Conservation (phyloP, 35 echinoderm and acorn worm species). For the Eucidaris tribuloides region DNA sequence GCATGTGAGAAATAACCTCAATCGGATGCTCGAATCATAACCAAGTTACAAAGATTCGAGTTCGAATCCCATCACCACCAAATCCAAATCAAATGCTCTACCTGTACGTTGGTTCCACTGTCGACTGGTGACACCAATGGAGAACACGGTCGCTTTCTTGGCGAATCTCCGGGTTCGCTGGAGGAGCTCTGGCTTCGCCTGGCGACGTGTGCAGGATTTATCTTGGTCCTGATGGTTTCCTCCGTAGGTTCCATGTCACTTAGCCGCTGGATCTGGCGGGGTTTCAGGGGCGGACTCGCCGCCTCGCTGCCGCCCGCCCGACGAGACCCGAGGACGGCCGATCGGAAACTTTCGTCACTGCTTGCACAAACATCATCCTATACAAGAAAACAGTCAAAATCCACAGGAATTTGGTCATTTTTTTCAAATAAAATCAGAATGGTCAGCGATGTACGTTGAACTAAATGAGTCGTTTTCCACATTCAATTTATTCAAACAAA, state of each 20-base stretch:
- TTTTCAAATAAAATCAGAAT: too few relatives aligned
- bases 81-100: too few relatives aligned
- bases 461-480: too few relatives aligned
- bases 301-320: neutral
- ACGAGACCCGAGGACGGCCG: neutral
- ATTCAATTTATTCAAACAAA: too few relatives aligned
- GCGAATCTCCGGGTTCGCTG: neutral
- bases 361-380: neutral
- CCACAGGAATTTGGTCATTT: too few relatives aligned
- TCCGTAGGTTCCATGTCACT: constrained; percentile 24
- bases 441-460: too few relatives aligned
- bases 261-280: neutral
- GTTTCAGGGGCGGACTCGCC: neutral
- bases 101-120: constrained; percentile 9
- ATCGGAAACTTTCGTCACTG: neutral
- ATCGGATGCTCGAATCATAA: too few relatives aligned
- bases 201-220: neutral
- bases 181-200: constrained; percentile 18
- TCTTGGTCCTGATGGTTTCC: neutral
- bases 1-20: too few relatives aligned
- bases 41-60: too few relatives aligned
- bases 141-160: constrained; percentile 14
- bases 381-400: too few relatives aligned
- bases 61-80: too few relatives aligned
- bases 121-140: constrained; percentile 1